Evolutionary conservation across 2,113 vertebrate genomes (phyloP).

Genomic region (Erythrolamprus reginae): DNA sequence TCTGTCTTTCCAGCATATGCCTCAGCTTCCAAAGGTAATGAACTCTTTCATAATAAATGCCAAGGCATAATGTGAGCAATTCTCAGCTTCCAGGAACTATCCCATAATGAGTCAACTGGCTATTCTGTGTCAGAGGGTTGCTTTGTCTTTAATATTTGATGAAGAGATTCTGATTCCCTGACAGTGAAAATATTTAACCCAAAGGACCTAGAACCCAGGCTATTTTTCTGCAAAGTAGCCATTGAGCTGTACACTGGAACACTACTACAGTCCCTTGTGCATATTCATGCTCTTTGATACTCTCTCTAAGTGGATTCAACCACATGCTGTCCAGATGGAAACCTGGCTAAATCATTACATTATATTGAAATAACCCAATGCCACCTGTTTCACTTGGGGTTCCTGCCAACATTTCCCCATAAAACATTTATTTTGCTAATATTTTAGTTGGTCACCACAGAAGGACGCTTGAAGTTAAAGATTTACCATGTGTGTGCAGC

Average conservation of each 20-base stretch:
- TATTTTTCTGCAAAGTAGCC: slow-evolving; percentile 77
- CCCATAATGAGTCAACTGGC: slow-evolving; percentile 62
- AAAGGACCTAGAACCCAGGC: slow-evolving; percentile 69
- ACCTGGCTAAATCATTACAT: slow-evolving; percentile 88
- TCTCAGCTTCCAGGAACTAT: slow-evolving; percentile 71
- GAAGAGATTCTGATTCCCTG: slow-evolving; percentile 74
- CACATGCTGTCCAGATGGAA: slow-evolving; percentile 84
- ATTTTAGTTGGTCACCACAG: slow-evolving; percentile 82
- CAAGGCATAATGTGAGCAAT: slow-evolving; percentile 62
- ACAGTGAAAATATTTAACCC: slow-evolving; percentile 79
- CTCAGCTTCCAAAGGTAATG: slow-evolving; percentile 73
- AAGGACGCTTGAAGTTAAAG: slow-evolving; percentile 81
- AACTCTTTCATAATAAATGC: slow-evolving; percentile 73
- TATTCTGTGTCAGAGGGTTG: slow-evolving; percentile 72
- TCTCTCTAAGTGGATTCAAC: slow-evolving; percentile 75
- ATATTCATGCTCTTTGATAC: slow-evolving; percentile 77
- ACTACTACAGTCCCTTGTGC: slow-evolving; percentile 70
- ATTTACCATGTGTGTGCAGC: slow-evolving; percentile 74
- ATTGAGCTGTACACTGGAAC: slow-evolving; percentile 73
- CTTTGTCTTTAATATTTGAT: slow-evolving; percentile 78
- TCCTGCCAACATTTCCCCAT: slow-evolving; percentile 84
- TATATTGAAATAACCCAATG: slow-evolving; percentile 93
- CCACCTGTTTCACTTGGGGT: slow-evolving; percentile 85
- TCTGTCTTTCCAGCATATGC: slow-evolving; percentile 57
- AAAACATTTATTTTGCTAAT: slow-evolving; percentile 85